A percentile compares a stretch with the other conserved stretches of the same genome.
Evolutionary conservation across 2,113 vertebrate genomes (phyloP).

Genomic region (Turnix velox): DNA sequence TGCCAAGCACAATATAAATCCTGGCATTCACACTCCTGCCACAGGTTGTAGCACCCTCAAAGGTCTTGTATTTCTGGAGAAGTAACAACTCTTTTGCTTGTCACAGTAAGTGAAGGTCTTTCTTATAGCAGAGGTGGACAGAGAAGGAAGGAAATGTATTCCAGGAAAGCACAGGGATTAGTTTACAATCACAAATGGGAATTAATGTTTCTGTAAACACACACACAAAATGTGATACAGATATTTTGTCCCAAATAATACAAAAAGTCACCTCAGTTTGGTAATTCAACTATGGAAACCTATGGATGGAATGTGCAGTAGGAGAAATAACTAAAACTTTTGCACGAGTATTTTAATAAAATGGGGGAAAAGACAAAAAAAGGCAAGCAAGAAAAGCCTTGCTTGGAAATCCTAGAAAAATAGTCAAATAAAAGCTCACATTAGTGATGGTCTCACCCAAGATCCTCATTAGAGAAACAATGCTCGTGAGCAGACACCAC

Average conservation of each 20-base stretch:
- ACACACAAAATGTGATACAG: not conserved
- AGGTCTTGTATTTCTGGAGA: not conserved
- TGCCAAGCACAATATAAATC: not conserved
- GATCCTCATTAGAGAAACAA: not conserved
- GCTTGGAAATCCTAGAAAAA: not conserved
- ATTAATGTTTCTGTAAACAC: not conserved
- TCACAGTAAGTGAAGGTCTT: not conserved
- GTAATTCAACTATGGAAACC: not conserved
- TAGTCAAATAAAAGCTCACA: not conserved
- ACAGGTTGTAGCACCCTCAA: not conserved
- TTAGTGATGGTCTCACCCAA: not conserved
- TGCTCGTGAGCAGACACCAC: not conserved
- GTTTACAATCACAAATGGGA: not conserved
- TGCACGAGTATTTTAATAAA: not conserved
- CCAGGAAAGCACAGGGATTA: not conserved
- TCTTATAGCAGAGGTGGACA: not conserved
- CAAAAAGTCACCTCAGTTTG: not conserved
- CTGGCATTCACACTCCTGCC: not conserved
- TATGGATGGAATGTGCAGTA: not conserved
- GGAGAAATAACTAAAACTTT: not conserved
- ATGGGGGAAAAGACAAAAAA: no score
- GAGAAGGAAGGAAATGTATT: conserved; percentile 6
- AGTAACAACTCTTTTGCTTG: not conserved
- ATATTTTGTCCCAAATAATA: not conserved
- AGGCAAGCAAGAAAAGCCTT: not conserved